Conservation (phyloP, 2,888 invertebrate genomes). For the Drosophila picticornis region DNA sequence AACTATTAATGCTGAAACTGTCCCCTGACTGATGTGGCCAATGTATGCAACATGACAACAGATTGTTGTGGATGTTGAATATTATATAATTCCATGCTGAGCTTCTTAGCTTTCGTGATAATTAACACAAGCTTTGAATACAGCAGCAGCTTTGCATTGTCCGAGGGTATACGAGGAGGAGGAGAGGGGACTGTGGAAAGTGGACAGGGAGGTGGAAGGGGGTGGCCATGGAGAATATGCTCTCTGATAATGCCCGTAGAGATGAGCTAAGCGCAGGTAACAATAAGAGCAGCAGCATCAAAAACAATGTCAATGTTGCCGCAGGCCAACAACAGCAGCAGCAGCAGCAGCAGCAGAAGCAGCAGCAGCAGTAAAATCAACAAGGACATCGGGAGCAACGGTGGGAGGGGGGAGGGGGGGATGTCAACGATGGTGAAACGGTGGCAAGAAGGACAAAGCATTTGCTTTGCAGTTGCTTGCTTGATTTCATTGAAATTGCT, state of each 20-base stretch:
- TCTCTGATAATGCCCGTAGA: constrained; percentile 28
- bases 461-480: constrained; percentile 49
- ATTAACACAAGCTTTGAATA: not conserved
- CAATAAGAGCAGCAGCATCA: constrained; percentile 23
- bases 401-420: rapidly evolving
- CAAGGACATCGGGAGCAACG: constrained; percentile 32
- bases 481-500: constrained; percentile 63
- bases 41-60: not conserved
- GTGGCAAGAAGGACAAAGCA: constrained; percentile 46
- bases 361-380: constrained; percentile 29
- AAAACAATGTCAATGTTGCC: constrained; percentile 29
- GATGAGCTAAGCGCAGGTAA: constrained; percentile 30
- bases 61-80: not conserved
- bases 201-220: no score
- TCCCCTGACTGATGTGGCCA: not conserved
- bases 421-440: constrained; percentile 9
- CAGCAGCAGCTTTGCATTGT: not conserved
- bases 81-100: not conserved
- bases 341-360: constrained; percentile 19
- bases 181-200: not conserved
- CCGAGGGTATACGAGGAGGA: not conserved
- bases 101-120: not conserved
- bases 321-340: constrained; percentile 30
- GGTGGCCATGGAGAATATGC: not conserved
- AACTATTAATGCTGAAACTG: not conserved